Base-by-base conservation (phyloP, 1,140 invertebrate species). In the Mactra quadrangularis region DNA sequence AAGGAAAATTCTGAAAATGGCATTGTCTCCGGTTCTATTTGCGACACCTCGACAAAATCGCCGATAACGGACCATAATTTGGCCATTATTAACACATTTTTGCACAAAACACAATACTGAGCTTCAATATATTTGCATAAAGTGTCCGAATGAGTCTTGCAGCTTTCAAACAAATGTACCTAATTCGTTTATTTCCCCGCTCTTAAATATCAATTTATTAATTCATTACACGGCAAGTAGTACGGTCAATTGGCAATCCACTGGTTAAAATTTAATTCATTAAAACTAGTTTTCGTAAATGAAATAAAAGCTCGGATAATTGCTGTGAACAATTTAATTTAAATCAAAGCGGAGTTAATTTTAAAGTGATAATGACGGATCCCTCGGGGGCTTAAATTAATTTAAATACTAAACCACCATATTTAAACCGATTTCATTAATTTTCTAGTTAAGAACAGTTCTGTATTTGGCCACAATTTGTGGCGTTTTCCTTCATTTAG, bases 231-330 rank as follows among this genome's bases (percentile, higher is more conserved):
- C 38, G 41, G 9, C 27, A 50, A 68, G 19, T 25, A n/a, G 45
- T 29, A 45, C 13, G 45, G 64, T 47, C 64, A 38, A 68, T 47
- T 68, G 45, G 25, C 64, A 47, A 47, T 50, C 45, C 45, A 13
- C 45, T 68, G 45, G 29, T 68, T 68, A 68, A 68, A 68, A 50
- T 68, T 68, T 68, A 68, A 68, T 68, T 68, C 64, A 68, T 68
- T 68, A 68, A 68, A 68, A 68, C 38, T 68, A 68, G n/a, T 68
- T 68, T 68, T 68, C 27, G 64, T 19, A 68, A 68, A 50, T 68
- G 19, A 41, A 41, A 68, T 27, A 22, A 68, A 68, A 45, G 45
- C 31, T 68, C 19, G 19, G 64, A 31, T 68, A 68, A 68, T 68
- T 68, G 45, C 29, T 47, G 22, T 13, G 17, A 68, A 68, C 64